Evolutionary conservation across 2,113 vertebrate genomes (phyloP), one percentile per base, ranked within the genome.

Genomic region (Ranitomeya imitator): DNA sequence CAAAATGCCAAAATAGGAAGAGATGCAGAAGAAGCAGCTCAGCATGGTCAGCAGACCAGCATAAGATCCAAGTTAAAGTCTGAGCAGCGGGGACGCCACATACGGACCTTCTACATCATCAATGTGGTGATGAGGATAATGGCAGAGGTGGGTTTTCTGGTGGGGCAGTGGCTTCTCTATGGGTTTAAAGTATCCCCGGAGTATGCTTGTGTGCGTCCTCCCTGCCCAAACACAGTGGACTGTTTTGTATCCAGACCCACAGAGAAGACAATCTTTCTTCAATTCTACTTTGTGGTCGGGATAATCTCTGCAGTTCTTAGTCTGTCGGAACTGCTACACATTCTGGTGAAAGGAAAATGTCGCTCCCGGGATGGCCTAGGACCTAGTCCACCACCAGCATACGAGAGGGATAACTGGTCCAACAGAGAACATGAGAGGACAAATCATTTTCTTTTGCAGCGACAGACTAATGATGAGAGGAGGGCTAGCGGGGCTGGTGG

Each of bases 161-260:
- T 95, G 6, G 96, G 94, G n/a, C 97, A 99, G 93, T 93, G 95
- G 91, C 91, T 91, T 90, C 92, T 98, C 52, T 98, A 97, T 0
- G 97, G 97, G 90, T 98, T 98, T 92, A 93, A 91, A 88, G 96
- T 99, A 91, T 94, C 95, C 60, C 93, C 97, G n/a, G 95, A 94
- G 90, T 97, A 95, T 90, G 92, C 92, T 45, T 99, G 98, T 90
- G 91, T 89, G 81, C 95, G 94, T 0, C 93, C 93, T 55, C 97
- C 97, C 8, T 99, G 98, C 92, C 97, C 96, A 51, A 94, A 98
- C 92, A 95, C 88, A 0, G 97, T 99, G 88, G 97, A 99, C 91
- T 98, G 97, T 94, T 98, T 97, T 92, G 96, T 97, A 65, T 98
- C 97, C 52, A 96, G 97, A 7, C 97, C 98, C 23, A 96, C 95